Base-by-base conservation (phyloP, 2,113 vertebrate species). In the Arenaria interpres region DNA sequence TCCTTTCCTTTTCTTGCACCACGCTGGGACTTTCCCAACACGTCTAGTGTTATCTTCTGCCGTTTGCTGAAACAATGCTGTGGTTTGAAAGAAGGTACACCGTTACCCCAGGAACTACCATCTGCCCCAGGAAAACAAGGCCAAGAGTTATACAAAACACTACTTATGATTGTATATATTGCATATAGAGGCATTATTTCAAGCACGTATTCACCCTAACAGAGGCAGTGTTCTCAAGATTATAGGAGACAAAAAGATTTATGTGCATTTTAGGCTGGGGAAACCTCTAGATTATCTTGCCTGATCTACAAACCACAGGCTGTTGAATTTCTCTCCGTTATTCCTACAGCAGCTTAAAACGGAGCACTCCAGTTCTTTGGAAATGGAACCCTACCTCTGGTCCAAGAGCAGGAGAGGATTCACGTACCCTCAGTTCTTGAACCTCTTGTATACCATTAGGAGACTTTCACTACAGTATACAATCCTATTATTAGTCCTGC, bases 241-340 rank as follows among this genome's bases (percentile, higher is more conserved):
- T 79, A 64, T 4, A 72, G 30, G 15, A 8, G 14, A 84, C 48
- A 56, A 77, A 72, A 73, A 57, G 8, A 77, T 22, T 32, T 57
- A 62, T 1, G 1, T 20, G 63, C 0, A 0, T 57, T 77, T 91
- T 78, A 84, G 23, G 59, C 19, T 3, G 7, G 3, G 28, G 19
- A 77, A 74, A 80, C 17, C 6, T 62, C 24, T 37, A 17, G 45
- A 60, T 89, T 84, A 60, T 88, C 2, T 83, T 46, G 57, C 59
- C 71, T 60, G 23, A 69, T 78, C 23, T 76, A 12, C 39, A 25
- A 73, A 48, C 35, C 16, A 0, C 2, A 2, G 45, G 39, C 54
- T 77, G 7, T 43, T 89, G 35, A 57, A 37, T 73, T 77, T 86
- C 7, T 77, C 87, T 69, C 28, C 3, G 23, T 71, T 50, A 54